These are phyloP conservation scores for Turritopsis rubra DNA, from an alignment of 30 jellyfish, hydroid and myxozoan genomes.

Conservation along the genomic window DNA sequence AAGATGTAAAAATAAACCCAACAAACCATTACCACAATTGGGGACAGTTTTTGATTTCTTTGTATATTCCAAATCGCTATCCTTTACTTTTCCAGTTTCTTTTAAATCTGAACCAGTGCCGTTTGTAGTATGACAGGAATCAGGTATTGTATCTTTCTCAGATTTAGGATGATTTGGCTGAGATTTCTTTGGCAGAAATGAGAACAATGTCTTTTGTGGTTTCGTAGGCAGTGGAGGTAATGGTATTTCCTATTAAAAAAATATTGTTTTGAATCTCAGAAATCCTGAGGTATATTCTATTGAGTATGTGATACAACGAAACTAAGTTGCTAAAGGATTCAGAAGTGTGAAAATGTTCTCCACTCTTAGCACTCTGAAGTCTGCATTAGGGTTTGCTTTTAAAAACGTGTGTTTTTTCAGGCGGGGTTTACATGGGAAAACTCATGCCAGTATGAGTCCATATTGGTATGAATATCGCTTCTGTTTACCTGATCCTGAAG, in stretches of 20 bases:
- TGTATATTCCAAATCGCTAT: not conserved
- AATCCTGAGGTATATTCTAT: no score
- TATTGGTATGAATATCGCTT: no score
- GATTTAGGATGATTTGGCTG: not conserved
- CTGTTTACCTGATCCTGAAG: no score
- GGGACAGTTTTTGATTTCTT: not conserved
- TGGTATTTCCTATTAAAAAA: not conserved
- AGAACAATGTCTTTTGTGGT: conserved; percentile 15
- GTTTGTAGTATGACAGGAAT: not conserved
- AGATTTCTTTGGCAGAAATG: conserved; percentile 7
- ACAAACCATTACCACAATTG: not conserved
- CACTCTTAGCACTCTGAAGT: no score
- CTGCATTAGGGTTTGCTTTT: no score
- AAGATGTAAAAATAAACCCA: not conserved
- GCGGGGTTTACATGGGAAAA: no score
- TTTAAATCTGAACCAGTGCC: not conserved
- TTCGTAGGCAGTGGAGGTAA: not conserved
- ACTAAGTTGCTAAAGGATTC: no score
- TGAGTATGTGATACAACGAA: no score
- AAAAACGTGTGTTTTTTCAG: no score
- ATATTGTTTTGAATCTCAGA: not conserved
- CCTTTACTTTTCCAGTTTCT: not conserved
- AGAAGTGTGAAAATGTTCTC: no score
- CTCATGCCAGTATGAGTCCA: no score
- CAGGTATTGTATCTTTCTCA: not conserved